Evolutionary conservation across 2,113 vertebrate genomes (phyloP).

Genomic region (Myxocyprinus asiaticus): DNA sequence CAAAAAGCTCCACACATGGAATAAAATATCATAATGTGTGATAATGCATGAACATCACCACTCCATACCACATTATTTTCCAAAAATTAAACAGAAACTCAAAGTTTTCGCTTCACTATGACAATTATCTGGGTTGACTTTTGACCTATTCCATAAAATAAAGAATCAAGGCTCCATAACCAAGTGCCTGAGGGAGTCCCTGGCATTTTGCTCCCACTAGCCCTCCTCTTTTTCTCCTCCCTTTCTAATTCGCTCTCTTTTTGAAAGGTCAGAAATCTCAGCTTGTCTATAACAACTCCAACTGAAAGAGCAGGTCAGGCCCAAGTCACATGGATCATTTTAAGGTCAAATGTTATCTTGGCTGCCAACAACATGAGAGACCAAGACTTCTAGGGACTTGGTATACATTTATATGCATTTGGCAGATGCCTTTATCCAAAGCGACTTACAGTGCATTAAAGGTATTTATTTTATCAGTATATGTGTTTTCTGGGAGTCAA

Average conservation of each 20-base stretch:
- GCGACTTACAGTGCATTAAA: too few species aligned
- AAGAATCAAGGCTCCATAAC: not conserved
- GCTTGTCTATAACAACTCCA: slow-evolving; percentile 2
- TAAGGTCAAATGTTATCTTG: slow-evolving; percentile 3
- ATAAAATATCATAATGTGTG: not conserved
- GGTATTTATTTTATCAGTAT: too few species aligned
- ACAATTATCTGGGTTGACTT: not conserved
- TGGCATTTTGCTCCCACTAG: slow-evolving; percentile 17
- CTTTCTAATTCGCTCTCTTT: slow-evolving; percentile 12
- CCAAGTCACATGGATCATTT: slow-evolving; percentile 2
- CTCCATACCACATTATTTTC: slow-evolving; percentile 3
- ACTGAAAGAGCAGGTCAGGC: not conserved
- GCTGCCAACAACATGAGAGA: slow-evolving; percentile 25
- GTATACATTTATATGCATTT: not conserved
- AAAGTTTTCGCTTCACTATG: not conserved
- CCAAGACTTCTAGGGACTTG: slow-evolving; percentile 1
- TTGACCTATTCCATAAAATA: not conserved
- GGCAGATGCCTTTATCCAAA: too few species aligned
- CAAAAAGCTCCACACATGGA: not conserved
- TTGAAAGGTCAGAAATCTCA: slow-evolving; percentile 29
- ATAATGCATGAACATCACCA: not conserved
- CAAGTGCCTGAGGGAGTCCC: slow-evolving; percentile 3
- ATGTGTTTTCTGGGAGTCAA: too few species aligned
- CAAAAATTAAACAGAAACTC: not conserved
- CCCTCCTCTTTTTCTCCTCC: not conserved